These are phyloP conservation scores for Willowsia nigromaculata DNA, from an alignment of 2,888 invertebrate species.

Conservation along the genomic window DNA sequence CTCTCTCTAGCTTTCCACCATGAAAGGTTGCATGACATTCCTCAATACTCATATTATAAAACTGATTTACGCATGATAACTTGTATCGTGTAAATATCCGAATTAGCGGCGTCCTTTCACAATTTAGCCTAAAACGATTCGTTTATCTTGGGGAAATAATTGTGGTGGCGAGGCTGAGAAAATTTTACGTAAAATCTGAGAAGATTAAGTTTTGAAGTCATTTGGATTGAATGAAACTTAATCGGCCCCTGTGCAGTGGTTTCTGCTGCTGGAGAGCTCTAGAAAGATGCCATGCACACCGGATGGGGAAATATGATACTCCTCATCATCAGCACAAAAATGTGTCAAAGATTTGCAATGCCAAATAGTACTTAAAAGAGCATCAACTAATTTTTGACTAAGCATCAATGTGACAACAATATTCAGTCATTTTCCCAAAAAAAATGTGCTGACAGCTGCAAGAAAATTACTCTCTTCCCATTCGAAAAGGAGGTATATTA, in stretches of 20 bases:
- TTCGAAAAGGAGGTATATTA: background rate
- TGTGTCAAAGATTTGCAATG: background rate
- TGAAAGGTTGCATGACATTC: conserved; percentile 39
- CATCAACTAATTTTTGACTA: no score
- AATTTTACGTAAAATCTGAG: background rate
- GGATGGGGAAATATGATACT: background rate
- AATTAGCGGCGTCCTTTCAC: conserved; percentile 4
- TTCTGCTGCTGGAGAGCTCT: background rate
- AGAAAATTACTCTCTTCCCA: background rate
- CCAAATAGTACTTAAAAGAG: no score
- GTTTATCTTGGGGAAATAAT: conserved; percentile 18
- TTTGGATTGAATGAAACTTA: background rate
- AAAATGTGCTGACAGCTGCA: conserved; percentile 41
- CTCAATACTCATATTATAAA: conserved; percentile 22
- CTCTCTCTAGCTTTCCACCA: conserved; percentile 15
- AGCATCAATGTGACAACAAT: no score
- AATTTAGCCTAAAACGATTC: background rate
- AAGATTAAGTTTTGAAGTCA: background rate
- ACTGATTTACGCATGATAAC: background rate
- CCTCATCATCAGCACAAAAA: background rate
- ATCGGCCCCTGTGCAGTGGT: background rate
- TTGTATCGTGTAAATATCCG: background rate
- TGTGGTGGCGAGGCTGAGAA: background rate
- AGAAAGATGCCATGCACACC: background rate
- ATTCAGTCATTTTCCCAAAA: no score